Evolutionary conservation across 2,888 invertebrate species (phyloP), one percentile per base, ranked within the genome.

Genomic region (Polylopha cassiicola): DNA sequence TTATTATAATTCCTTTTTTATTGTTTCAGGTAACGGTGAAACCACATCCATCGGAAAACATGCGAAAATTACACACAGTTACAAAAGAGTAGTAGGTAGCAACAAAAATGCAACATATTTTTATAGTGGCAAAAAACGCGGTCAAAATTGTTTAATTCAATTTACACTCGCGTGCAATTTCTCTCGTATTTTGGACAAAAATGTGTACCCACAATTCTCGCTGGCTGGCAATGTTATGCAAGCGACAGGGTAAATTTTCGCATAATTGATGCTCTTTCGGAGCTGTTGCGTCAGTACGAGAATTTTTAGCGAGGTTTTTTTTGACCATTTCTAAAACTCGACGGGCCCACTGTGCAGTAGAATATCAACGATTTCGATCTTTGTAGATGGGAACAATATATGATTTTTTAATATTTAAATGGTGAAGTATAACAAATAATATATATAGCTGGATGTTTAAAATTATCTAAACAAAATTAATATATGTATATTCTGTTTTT

Each of bases 341-440:
- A 14, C 26, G 14, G 5, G 7, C 11, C 6, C 24, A n/a, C 5
- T 24, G 18, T 7, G 61, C 59, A 1, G 79, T 67, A 0, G 50
- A 58, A 38, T 65, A 57, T 18, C 58, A 62, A 4, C 73, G 69
- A 23, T 51, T 65, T 0, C 51, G 59, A 2, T 71, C 64, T 4
- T 79, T 47, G 42, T 71, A 65, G 1, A 63, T 55, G n/a, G n/a
- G n/a, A n/a, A n/a, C n/a, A n/a, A n/a, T n/a, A n/a, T n/a, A n/a
- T n/a, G n/a, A n/a, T n/a, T n/a, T n/a, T n/a, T n/a, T n/a, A n/a
- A n/a, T n/a, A n/a, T n/a, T n/a, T n/a, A n/a, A n/a, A n/a, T n/a
- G n/a, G n/a, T n/a, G n/a, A n/a, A n/a, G n/a, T n/a, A n/a, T n/a
- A n/a, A n/a, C n/a, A n/a, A n/a, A n/a, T n/a, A n/a, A n/a, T n/a